Conservation (phyloP, 2,113 vertebrate genomes). For the Myodes glareolus region DNA sequence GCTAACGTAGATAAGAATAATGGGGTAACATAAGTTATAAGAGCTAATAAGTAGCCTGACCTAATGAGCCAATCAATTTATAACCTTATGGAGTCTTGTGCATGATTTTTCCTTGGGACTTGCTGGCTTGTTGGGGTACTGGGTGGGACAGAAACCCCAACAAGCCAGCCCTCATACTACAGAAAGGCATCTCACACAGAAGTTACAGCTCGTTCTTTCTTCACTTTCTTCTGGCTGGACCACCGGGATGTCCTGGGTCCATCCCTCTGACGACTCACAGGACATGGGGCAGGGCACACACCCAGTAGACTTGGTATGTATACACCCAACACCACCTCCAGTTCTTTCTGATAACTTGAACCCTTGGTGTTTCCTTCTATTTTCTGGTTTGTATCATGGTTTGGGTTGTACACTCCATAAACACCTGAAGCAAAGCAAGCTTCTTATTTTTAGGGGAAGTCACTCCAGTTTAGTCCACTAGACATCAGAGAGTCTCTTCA, state of each 20-base stretch:
- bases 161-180: too few species aligned
- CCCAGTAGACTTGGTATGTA: not conserved
- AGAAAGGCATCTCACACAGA: not conserved
- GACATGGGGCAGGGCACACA: rapidly evolving
- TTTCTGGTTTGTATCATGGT: not conserved
- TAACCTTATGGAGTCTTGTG: too few species aligned
- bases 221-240: not conserved
- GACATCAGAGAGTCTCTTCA: not conserved
- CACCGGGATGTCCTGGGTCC: not conserved
- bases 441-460: not conserved
- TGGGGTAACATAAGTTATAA: too few species aligned
- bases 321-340: not conserved
- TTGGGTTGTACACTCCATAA: not conserved
- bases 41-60: too few species aligned
- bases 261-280: not conserved
- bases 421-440: not conserved
- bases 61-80: too few species aligned
- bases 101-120: too few species aligned
- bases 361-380: not conserved
- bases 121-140: too few species aligned
- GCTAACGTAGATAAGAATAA: too few species aligned
- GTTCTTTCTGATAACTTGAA: not conserved
- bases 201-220: not conserved
- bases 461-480: too few species aligned
- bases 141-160: too few species aligned